Conservation (phyloP, 2,888 invertebrate species). For the Drosophila peninsularis region DNA sequence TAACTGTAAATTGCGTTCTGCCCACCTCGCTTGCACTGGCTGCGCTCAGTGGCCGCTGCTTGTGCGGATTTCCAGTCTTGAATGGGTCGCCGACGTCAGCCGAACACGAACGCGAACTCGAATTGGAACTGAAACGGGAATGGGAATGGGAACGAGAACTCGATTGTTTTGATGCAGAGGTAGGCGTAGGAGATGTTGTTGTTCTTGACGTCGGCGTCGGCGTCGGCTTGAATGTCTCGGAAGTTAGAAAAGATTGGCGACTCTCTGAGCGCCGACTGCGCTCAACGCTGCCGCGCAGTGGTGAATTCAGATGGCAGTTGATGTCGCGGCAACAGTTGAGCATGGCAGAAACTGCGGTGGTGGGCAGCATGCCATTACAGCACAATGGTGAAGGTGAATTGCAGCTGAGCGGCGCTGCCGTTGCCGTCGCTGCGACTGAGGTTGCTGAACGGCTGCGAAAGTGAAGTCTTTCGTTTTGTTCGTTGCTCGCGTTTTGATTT, state of each 20-base stretch:
- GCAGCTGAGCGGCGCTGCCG: constrained; percentile 30
- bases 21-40: constrained; percentile 16
- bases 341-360: constrained; percentile 45
- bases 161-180: constrained; percentile 31
- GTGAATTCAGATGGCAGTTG: constrained; percentile 78
- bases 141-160: constrained; percentile 48
- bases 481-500: constrained; percentile 56
- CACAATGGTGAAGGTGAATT: constrained; percentile 72
- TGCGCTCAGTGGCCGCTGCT: constrained; percentile 19
- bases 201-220: constrained; percentile 38
- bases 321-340: constrained; percentile 80
- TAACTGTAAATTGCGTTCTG: constrained; percentile 85
- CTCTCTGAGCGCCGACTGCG: constrained; percentile 57
- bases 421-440: constrained; percentile 34
- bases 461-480: constrained; percentile 84
- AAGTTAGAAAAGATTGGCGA: constrained; percentile 60
- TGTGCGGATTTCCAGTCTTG: constrained; percentile 33
- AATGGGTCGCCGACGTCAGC: constrained; percentile 31
- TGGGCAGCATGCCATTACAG: constrained; percentile 72
- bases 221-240: constrained; percentile 42
- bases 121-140: constrained; percentile 10
- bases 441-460: constrained; percentile 70
- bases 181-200: constrained; percentile 49
- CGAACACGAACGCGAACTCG: constrained; percentile 53
- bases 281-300: constrained; percentile 62